A percentile compares a stretch with the other conserved stretches of the same genome.
These are phyloP conservation scores for Melanophora roralis DNA, from an alignment of 2,888 invertebrate genomes.

Conservation along the genomic window DNA sequence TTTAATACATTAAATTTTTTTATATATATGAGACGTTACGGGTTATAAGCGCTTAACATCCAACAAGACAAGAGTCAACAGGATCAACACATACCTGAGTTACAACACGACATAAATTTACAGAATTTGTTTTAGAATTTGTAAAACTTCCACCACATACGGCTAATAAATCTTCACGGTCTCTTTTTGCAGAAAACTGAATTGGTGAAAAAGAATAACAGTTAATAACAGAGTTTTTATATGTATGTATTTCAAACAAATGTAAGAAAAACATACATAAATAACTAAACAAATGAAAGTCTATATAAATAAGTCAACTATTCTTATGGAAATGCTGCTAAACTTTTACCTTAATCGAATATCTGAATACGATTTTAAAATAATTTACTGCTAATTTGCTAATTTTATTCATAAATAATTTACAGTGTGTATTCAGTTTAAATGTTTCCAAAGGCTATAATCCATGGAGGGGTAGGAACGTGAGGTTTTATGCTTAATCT, in stretches of 20 bases:
- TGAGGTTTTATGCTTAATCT: not conserved
- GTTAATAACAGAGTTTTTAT: not conserved
- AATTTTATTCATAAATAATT: constrained; percentile 55
- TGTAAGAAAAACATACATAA: no score
- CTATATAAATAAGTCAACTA: not conserved
- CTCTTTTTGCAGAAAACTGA: constrained; percentile 22
- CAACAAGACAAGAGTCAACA: not conserved
- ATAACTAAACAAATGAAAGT: no score
- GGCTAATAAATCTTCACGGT: constrained; percentile 38
- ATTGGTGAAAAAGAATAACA: not conserved
- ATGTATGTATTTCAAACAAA: no score
- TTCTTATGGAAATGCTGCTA: not conserved
- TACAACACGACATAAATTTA: constrained; percentile 50
- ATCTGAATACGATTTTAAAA: not conserved
- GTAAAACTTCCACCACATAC: constrained; percentile 41
- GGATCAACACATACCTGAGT: constrained; percentile 41
- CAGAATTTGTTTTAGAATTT: constrained; percentile 31
- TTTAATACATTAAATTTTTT: no score
- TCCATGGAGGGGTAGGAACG: not conserved
- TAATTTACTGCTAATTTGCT: constrained; percentile 43
- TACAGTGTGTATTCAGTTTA: not conserved
- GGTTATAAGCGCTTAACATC: not conserved
- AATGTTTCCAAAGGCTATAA: not conserved
- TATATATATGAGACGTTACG: not conserved
- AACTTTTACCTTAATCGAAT: not conserved